phyloP scores from a whole-genome alignment of 2,113 vertebrate genomes.

The Toxotes chatareus region DNA sequence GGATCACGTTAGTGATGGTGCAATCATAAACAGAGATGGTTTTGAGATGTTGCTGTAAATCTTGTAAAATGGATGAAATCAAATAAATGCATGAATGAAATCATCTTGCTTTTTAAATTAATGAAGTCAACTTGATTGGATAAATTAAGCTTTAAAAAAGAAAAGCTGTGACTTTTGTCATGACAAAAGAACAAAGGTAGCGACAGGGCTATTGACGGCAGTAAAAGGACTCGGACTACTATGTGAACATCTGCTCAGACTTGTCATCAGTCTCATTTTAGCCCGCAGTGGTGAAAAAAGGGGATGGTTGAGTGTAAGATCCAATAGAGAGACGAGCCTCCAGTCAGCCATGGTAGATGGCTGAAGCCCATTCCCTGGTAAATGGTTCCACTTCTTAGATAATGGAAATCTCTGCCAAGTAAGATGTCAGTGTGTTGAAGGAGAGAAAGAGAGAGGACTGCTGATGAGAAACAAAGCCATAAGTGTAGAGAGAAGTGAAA shows the following conservation, averaged over 20 bases:
- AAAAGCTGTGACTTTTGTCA: not conserved
- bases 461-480: slow-evolving; percentile 56
- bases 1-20: not conserved
- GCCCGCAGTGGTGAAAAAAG: not conserved
- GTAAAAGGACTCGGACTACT: slow-evolving; percentile 1
- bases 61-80: not conserved
- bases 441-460: slow-evolving; percentile 21
- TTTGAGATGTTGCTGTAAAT: not conserved
- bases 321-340: slow-evolving; percentile 52
- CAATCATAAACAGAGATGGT: not conserved
- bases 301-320: slow-evolving; percentile 24
- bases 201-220: not conserved
- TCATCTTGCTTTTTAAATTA: not conserved
- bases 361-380: slow-evolving; percentile 64
- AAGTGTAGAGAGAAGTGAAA: slow-evolving; percentile 41
- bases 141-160: not conserved
- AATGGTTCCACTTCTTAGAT: slow-evolving; percentile 72
- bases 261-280: slow-evolving; percentile 50
- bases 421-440: slow-evolving; percentile 63
- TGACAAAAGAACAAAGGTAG: not conserved
- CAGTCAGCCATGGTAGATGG: slow-evolving; percentile 51
- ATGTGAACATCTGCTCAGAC: slow-evolving; percentile 44
- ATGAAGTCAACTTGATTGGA: not conserved
- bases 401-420: slow-evolving; percentile 75
- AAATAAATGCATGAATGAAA: not conserved